These are phyloP conservation scores for Corythornis leucogaster DNA, from an alignment of 2,797 vertebrate genomes.

Conservation along the genomic window DNA sequence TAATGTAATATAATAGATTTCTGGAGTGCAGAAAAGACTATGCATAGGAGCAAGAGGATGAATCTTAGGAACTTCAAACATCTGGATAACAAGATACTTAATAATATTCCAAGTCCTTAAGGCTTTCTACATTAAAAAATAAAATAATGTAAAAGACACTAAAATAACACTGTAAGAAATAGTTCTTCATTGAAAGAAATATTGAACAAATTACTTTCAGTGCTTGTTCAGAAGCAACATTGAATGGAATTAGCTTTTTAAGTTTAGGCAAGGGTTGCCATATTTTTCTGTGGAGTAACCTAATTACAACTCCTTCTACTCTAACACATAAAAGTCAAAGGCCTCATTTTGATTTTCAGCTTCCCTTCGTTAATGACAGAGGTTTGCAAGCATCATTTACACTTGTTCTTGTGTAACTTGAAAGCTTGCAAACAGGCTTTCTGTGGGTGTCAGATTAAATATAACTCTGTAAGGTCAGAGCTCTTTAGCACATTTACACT, in stretches of 20 bases:
- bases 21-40: neutral
- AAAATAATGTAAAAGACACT: neutral
- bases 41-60: neutral
- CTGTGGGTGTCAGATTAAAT: conserved; percentile 49
- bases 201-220: neutral
- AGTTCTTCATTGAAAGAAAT: neutral
- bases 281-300: neutral
- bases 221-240: neutral
- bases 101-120: neutral
- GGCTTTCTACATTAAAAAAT: neutral
- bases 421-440: conserved; percentile 51
- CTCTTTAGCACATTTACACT: conserved; percentile 12
- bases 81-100: neutral
- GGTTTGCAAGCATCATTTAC: conserved; percentile 28
- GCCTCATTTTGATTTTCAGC: neutral
- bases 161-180: neutral
- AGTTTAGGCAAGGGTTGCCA: neutral
- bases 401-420: neutral
- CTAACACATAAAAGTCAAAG: neutral
- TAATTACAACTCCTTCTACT: neutral
- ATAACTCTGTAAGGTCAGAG: conserved; percentile 26
- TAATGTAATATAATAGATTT: neutral
- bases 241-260: neutral
- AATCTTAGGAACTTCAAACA: neutral
- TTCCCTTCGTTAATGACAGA: neutral